Percentiles rank a stretch among this genome's conserved stretches.
Conservation (phyloP, 2,888 invertebrate species). For the Nymphalis c-album region DNA sequence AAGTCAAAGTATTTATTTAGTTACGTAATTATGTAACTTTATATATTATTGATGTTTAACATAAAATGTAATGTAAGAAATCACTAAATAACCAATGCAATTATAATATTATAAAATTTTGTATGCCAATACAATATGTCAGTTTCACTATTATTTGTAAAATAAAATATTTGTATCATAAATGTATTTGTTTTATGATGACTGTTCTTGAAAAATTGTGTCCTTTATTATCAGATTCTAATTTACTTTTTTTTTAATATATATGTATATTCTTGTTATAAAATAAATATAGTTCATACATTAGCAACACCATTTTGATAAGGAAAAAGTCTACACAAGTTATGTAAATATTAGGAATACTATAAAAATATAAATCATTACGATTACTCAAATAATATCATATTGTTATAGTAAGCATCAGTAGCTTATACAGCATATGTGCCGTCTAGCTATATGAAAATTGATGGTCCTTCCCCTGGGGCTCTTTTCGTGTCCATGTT, state of each 20-base stretch:
- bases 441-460: too few relatives aligned
- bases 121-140: slow-evolving; percentile 2
- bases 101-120: slow-evolving; percentile 12
- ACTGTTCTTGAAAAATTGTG: slow-evolving; percentile 24
- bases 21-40: slow-evolving; percentile 1
- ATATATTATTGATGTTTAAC: slow-evolving; percentile 5
- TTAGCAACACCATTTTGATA: background rate
- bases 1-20: slow-evolving; percentile 21
- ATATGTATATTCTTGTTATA: slow-evolving; percentile 33
- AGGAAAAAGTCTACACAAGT: background rate
- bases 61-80: slow-evolving; percentile 10
- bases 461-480: too few relatives aligned
- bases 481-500: too few relatives aligned
- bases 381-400: background rate
- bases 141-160: slow-evolving; percentile 3
- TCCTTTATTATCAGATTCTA: slow-evolving; percentile 28
- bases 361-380: background rate
- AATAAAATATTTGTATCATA: slow-evolving; percentile 7
- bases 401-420: background rate
- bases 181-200: slow-evolving; percentile 23
- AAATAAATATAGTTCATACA: slow-evolving; percentile 24
- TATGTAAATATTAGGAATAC: background rate
- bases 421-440: too few relatives aligned
- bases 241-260: slow-evolving; percentile 30
- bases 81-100: slow-evolving; percentile 16